A percentile compares a stretch with the other conserved stretches of the same genome.
phyloP scores from a whole-genome alignment of 2,797 vertebrate species.

The Enteromius mattozi region DNA sequence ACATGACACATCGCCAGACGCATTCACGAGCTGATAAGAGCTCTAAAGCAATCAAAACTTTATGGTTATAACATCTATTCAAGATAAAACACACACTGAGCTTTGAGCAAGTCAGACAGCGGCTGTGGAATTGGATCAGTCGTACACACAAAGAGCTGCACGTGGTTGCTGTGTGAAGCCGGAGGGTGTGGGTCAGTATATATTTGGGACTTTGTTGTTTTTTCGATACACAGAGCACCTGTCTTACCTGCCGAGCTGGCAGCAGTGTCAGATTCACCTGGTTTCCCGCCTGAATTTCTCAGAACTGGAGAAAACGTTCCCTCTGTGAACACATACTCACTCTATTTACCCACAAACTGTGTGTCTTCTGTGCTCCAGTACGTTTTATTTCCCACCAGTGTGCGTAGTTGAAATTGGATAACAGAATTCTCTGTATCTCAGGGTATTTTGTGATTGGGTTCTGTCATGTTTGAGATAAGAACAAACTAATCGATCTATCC shows the following conservation, averaged over 20 bases:
- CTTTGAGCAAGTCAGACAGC: constrained; percentile 18
- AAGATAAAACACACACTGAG: constrained; percentile 38
- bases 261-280: constrained; percentile 3
- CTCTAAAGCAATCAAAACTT: constrained; percentile 34
- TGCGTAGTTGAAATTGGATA: constrained; percentile 3
- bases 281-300: constrained; percentile 14
- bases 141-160: not conserved
- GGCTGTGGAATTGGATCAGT: not conserved
- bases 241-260: constrained; percentile 5
- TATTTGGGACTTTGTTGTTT: constrained; percentile 15
- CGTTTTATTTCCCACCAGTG: not conserved
- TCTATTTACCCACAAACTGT: not conserved
- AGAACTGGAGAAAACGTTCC: not conserved
- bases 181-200: not conserved
- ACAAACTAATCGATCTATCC: constrained; percentile 33
- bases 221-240: constrained; percentile 7
- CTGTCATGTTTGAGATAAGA: constrained; percentile 27
- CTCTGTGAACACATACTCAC: not conserved
- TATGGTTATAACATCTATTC: constrained; percentile 39
- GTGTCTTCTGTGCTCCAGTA: not conserved
- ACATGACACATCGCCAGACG: constrained; percentile 32
- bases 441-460: constrained; percentile 25
- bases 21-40: constrained; percentile 30
- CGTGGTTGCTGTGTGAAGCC: not conserved
- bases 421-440: constrained; percentile 19